phyloP scores from a whole-genome alignment of 2,797 vertebrate species.

The Hypotaenidia philippensis region DNA sequence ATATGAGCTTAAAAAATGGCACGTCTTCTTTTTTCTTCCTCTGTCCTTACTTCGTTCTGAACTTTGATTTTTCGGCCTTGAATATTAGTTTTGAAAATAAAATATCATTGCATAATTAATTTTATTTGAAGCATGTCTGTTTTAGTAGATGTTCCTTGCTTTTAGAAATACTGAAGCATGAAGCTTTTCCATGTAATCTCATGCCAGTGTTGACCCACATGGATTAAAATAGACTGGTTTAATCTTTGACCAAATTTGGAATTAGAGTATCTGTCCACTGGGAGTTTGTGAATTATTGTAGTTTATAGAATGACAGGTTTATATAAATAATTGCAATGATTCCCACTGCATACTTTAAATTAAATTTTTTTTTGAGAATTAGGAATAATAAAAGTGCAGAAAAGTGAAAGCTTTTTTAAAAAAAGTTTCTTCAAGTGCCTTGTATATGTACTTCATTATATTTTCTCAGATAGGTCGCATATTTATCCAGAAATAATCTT shows the following conservation, averaged over 20 bases:
- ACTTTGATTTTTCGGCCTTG: background rate
- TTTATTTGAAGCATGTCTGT: conserved; percentile 46
- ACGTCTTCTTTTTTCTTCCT: background rate
- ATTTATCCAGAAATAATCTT: background rate
- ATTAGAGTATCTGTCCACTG: conserved; percentile 79
- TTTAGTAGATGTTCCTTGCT: conserved; percentile 76
- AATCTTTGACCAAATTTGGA: conserved; percentile 91
- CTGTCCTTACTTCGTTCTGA: background rate
- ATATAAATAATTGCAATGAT: conserved; percentile 80
- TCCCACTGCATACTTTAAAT: conserved; percentile 76
- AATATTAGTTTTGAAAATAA: conserved; percentile 31
- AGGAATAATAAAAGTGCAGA: conserved; percentile 13
- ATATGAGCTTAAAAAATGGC: accelerated
- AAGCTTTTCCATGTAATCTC: conserved; percentile 82
- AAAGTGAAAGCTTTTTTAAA: background rate
- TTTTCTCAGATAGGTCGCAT: background rate
- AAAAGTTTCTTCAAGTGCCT: background rate
- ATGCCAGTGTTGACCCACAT: conserved; percentile 86
- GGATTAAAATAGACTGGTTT: conserved; percentile 86
- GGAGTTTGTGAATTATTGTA: conserved; percentile 83
- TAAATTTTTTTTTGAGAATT: conserved; percentile 63
- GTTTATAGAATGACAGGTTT: conserved; percentile 81
- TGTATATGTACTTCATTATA: background rate
- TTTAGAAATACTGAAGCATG: conserved; percentile 82
- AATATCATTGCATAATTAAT: background rate